Base-by-base conservation (phyloP, 2,797 vertebrate species). In the Cygnus olor region DNA sequence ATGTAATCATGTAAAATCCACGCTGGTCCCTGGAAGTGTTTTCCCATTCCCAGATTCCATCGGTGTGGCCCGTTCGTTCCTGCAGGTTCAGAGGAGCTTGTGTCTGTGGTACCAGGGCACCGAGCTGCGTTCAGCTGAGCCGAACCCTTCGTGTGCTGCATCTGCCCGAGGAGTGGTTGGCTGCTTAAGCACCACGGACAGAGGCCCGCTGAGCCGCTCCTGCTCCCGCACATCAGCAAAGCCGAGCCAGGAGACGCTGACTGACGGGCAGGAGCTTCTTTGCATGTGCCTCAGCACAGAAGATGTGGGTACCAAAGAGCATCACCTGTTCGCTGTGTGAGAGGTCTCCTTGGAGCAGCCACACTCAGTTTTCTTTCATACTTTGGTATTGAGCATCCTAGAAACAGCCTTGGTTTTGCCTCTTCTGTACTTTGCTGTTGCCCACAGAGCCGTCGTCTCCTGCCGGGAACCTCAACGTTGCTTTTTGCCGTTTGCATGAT, bases 101-200 rank as follows among this genome's bases (percentile, higher is more conserved):
- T 49, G 14, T 36, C 0, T 24, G 1, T 49, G 68, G 80, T 70
- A 21, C 18, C 40, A 8, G 0, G 0, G 5, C 1, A 1, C 36
- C 34, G 38, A 66, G 7, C 17, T 47, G 16, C 11, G 0, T 17
- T 8, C 58, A 7, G 68, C 3, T 42, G 76, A 58, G 30, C 24
- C 0, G 3, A 0, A 10, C 5, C 7, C 0, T 80, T 40, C 25
- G 19, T 57, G 3, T 10, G 3, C 19, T 27, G 87, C 34, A 20
- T 60, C 49, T 78, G 77, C 3, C 27, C 32, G 47, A 45, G 40
- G 2, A 0, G 22, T 7, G 20, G 4, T 57, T 82, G 44, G 12
- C 15, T 71, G 60, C 12, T 10, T n/a, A 61, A 93, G 95, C 18
- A 95, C 93, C 95, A 95, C 7, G 92, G 95, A 95, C 93, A 96